Conservation (phyloP, 92 coral and sea anemone genomes). For the Parazoanthus atlanticus region DNA sequence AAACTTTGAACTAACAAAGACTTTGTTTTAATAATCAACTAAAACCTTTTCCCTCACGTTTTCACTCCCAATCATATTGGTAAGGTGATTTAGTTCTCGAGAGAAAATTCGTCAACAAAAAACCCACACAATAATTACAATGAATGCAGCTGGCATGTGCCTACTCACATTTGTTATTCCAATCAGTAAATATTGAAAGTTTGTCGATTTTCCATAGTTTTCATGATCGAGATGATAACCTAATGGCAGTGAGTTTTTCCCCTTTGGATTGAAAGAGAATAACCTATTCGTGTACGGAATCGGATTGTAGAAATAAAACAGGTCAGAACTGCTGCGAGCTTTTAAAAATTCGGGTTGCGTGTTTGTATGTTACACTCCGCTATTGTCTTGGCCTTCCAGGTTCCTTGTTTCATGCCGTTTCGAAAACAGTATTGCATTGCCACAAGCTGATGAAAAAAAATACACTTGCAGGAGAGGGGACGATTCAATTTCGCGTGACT, state of each 20-base stretch:
- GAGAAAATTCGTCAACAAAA: conserved; percentile 9
- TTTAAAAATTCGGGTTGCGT: neutral
- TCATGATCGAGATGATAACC: neutral
- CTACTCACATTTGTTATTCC: conserved; percentile 8
- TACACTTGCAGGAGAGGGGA: neutral
- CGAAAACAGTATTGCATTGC: neutral
- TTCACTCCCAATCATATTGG: neutral
- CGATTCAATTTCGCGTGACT: conserved; percentile 7
- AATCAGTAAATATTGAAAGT: neutral
- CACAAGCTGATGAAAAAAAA: neutral
- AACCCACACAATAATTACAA: conserved; percentile 6
- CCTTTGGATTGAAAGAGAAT: neutral
- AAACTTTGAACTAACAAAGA: neutral
- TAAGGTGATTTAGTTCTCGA: neutral
- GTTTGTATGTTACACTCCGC: neutral
- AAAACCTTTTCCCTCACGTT: neutral
- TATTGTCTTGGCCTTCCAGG: neutral
- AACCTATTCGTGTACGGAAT: neutral
- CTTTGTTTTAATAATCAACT: neutral
- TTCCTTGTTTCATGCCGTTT: neutral
- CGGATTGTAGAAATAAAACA: neutral
- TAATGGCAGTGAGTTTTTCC: neutral
- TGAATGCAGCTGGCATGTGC: conserved; percentile 31
- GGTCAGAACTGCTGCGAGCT: neutral
- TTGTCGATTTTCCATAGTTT: neutral